Percentiles rank a stretch among this genome's conserved stretches.
Evolutionary conservation across 1,140 invertebrate genomes (phyloP).

Genomic region (Platyscapa corneri): DNA sequence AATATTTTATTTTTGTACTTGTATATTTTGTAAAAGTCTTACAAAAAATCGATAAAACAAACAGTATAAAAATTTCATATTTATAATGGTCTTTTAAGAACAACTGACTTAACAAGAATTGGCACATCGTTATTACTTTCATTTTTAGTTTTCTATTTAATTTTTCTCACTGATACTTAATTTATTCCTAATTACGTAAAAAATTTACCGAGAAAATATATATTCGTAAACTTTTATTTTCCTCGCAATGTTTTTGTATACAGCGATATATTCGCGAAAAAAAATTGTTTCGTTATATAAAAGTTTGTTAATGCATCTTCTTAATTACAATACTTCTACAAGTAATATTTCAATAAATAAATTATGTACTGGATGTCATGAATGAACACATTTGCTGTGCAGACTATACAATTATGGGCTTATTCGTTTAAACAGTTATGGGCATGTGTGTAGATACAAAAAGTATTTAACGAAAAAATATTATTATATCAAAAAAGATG

Average conservation of each 20-base stretch:
- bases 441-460: neutral
- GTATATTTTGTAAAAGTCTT: neutral
- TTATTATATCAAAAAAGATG: no score
- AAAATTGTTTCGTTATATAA: neutral
- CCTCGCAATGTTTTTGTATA: neutral
- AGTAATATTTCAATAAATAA: slow-evolving; percentile 22
- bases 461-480: neutral
- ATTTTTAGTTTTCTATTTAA: slow-evolving; percentile 20
- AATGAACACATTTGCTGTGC: neutral
- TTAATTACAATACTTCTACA: neutral
- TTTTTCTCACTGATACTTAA: neutral
- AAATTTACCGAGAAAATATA: neutral
- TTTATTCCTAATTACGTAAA: neutral
- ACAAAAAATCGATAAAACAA: slow-evolving; percentile 30
- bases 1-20: slow-evolving; percentile 23
- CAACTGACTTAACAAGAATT: slow-evolving; percentile 28
- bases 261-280: neutral
- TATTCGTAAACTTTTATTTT: slow-evolving; percentile 20
- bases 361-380: slow-evolving; percentile 10
- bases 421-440: neutral
- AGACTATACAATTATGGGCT: slow-evolving; percentile 20
- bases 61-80: slow-evolving; percentile 14
- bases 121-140: slow-evolving; percentile 50
- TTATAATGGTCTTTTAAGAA: no score
- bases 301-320: neutral